Evolutionary conservation across 2,888 invertebrate species (phyloP), one percentile per base, ranked within the genome.

Genomic region (Lasiommata megera): DNA sequence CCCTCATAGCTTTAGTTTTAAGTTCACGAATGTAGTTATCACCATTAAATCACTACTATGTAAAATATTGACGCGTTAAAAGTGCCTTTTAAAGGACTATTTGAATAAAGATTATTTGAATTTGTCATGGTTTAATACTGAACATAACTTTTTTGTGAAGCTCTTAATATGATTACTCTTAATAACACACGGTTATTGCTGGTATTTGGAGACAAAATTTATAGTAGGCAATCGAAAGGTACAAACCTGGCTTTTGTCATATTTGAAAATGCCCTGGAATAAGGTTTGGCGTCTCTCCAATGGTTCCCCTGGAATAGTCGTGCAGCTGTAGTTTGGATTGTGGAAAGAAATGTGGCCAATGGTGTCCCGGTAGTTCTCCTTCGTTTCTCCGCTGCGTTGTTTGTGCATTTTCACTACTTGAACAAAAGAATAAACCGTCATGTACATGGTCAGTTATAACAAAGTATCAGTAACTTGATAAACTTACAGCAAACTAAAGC

Each of bases 301-400:
- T 2, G 76, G 63, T 3, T 76, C 74, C 14, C 92, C 91, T 28
- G 89, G 89, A 29, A 88, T 91, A 40, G 93, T 92, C 68, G 93
- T 93, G 77, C 82, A 80, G 65, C 75, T 85, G 67, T 97, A 98
- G 79, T 97, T 97, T 3, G 97, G 97, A 88, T 98, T 97, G 44
- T 96, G 95, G 82, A 97, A 97, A 0, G 96, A 96, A 69, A 96
- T 92, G 17, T 96, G 95, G 41, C 95, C 95, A 66, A 94, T 91
- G 16, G 94, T 92, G 28, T 87, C 88, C 9, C 84, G 71, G 63
- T 81, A 88, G 36, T 79, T 80, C 54, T 89, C 88, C 61, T 90
- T 90, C 52, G 80, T 54, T n/a, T 82, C 87, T 0, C 69, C 73
- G 1, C 67, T 67, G 0, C 72, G 74, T 0, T 72, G 67, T 46